A percentile compares a stretch with the other conserved stretches of the same genome.
Conservation (phyloP, 1,140 invertebrate species). For the Steinernema khuongi region DNA sequence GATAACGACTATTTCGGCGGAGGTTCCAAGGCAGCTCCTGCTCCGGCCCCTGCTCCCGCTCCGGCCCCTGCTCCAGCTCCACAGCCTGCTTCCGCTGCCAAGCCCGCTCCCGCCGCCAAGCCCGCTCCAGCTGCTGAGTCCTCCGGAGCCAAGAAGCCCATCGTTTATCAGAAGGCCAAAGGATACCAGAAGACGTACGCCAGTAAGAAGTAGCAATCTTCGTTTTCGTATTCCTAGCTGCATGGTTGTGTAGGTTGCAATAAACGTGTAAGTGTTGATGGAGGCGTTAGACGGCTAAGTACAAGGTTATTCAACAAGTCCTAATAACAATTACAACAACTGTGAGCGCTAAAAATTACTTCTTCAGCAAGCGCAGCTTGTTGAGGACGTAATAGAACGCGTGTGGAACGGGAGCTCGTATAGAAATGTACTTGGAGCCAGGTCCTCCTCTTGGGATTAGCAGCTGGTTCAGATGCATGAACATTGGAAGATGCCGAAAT, state of each 20-base stretch:
- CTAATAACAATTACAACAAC: too few relatives aligned
- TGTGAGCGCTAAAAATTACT: too few relatives aligned
- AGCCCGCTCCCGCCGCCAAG: conserved; percentile 20
- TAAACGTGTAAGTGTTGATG: too few relatives aligned
- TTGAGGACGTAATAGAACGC: background rate
- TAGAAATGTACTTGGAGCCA: background rate
- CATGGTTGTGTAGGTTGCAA: too few relatives aligned
- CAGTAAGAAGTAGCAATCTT: background rate
- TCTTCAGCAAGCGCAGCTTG: background rate
- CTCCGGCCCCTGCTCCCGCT: background rate
- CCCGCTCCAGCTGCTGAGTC: background rate
- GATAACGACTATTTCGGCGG: conserved; percentile 30
- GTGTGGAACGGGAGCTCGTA: background rate
- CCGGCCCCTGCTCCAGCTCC: conserved; percentile 17
- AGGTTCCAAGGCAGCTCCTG: background rate
- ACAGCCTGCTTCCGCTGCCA: conserved; percentile 1
- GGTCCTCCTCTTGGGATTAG: background rate
- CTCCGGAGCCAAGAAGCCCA: conserved; percentile 22
- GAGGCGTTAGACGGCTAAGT: too few relatives aligned
- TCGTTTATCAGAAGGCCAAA: background rate
- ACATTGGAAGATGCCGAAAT: background rate
- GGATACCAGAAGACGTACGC: conserved; percentile 27
- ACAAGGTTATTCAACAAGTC: too few relatives aligned
- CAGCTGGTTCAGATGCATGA: conserved; percentile 6
- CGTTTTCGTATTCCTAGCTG: too few relatives aligned